Evolutionary conservation across 2,888 invertebrate species (phyloP).

Genomic region (Amblyteles armatorius): DNA sequence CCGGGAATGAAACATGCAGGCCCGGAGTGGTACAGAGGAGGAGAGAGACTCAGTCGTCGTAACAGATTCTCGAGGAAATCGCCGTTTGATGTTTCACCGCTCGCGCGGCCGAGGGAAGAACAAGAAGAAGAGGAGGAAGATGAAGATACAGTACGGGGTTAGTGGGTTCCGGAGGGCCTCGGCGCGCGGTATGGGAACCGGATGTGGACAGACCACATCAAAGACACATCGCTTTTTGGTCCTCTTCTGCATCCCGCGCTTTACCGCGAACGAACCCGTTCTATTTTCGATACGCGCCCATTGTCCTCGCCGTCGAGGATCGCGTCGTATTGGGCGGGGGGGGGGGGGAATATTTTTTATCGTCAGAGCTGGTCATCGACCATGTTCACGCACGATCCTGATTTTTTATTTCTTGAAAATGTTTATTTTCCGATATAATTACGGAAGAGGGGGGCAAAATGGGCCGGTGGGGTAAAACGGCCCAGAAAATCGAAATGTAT

Average conservation of each 20-base stretch:
- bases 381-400: no score
- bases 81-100: slow-evolving; percentile 68
- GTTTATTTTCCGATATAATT: no score
- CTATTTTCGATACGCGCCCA: not conserved
- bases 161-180: slow-evolving; percentile 64
- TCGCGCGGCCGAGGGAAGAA: slow-evolving; percentile 33
- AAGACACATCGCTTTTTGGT: slow-evolving; percentile 64
- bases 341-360: no score
- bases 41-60: slow-evolving; percentile 40
- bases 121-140: slow-evolving; percentile 52
- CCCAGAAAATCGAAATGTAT: no score
- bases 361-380: no score
- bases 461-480: no score
- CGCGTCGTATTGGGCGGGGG: not conserved
- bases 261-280: slow-evolving; percentile 3
- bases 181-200: slow-evolving; percentile 65
- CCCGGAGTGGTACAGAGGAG: slow-evolving; percentile 11
- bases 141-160: slow-evolving; percentile 48
- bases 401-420: no score
- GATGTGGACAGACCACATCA: slow-evolving; percentile 72
- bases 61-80: slow-evolving; percentile 67
- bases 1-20: slow-evolving; percentile 25
- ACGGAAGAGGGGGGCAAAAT: no score
- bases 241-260: not conserved
- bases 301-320: slow-evolving; percentile 1